These are phyloP conservation scores for Liopterus haemorrhoidalis DNA, from an alignment of 2,888 invertebrate genomes.

Conservation along the genomic window DNA sequence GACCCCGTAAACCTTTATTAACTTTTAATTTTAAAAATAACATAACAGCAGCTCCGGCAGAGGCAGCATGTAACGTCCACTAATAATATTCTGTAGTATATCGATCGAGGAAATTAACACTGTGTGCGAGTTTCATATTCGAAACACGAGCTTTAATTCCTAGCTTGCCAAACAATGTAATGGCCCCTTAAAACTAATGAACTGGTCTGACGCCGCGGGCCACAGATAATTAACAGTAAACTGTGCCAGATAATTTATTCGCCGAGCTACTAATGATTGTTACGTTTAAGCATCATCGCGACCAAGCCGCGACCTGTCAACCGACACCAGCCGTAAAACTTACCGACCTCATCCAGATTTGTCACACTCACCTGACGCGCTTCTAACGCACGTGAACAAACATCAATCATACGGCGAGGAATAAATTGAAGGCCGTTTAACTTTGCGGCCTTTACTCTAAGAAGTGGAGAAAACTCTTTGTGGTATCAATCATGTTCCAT, in stretches of 20 bases:
- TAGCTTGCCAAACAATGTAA: conserved; percentile 23
- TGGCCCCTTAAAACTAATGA: conserved; percentile 24
- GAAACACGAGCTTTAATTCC: conserved; percentile 18
- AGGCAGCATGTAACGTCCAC: too few relatives aligned
- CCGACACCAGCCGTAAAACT: not conserved
- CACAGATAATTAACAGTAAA: conserved; percentile 20
- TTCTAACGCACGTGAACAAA: conserved; percentile 4
- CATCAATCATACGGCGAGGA: conserved; percentile 20
- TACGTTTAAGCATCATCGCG: not conserved
- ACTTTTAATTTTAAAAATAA: too few relatives aligned
- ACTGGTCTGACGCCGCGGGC: conserved; percentile 21
- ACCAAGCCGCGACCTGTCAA: not conserved
- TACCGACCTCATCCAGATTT: not conserved
- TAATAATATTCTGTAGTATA: not conserved
- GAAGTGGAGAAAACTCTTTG: conserved; percentile 6
- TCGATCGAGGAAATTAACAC: conserved; percentile 15
- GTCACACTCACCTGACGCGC: not conserved
- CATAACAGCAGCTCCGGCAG: too few relatives aligned
- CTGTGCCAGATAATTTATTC: conserved; percentile 21
- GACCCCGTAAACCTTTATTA: too few relatives aligned
- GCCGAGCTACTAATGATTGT: conserved; percentile 12
- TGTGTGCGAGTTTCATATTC: conserved; percentile 21
- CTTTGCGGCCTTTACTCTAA: conserved; percentile 12
- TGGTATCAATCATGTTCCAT: conserved; percentile 21
- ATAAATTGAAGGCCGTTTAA: conserved; percentile 19